Percentiles rank a stretch among this genome's conserved stretches.
Conservation (phyloP, 2,113 vertebrate genomes). For the Stictonetta naevosa region DNA sequence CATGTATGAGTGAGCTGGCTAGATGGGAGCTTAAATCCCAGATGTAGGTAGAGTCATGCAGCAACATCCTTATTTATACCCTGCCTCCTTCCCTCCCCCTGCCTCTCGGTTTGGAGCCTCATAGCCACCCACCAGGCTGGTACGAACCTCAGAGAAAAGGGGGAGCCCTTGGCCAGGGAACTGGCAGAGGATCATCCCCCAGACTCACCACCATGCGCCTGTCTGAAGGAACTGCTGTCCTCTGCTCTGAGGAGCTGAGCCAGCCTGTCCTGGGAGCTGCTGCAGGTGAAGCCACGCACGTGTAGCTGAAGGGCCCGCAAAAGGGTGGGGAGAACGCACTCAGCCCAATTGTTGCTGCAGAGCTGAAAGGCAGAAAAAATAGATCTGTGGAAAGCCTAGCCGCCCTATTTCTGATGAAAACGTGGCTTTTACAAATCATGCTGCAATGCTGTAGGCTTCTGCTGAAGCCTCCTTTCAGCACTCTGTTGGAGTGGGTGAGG, state of each 20-base stretch:
- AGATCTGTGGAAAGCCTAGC: neutral
- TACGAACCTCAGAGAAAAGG: neutral
- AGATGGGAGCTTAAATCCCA: neutral
- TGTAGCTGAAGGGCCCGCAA: neutral
- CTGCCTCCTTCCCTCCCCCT: neutral
- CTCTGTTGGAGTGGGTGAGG: neutral
- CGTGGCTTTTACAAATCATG: neutral
- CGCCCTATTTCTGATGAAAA: neutral
- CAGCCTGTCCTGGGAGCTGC: neutral
- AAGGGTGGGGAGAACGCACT: neutral
- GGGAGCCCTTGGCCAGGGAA: neutral
- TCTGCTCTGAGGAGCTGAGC: neutral
- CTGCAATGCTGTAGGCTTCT: neutral
- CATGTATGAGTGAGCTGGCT: neutral
- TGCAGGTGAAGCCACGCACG: neutral
- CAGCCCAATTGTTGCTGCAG: neutral
- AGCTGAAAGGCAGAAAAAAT: neutral
- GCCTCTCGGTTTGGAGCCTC: neutral
- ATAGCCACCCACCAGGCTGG: neutral
- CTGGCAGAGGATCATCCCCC: neutral
- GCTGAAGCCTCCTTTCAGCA: neutral
- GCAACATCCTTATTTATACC: neutral
- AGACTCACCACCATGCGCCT: neutral
- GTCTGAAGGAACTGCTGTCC: neutral
- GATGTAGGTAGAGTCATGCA: neutral